phyloP scores from a whole-genome alignment of 1,140 invertebrate species.

The Eumaeus atala region DNA sequence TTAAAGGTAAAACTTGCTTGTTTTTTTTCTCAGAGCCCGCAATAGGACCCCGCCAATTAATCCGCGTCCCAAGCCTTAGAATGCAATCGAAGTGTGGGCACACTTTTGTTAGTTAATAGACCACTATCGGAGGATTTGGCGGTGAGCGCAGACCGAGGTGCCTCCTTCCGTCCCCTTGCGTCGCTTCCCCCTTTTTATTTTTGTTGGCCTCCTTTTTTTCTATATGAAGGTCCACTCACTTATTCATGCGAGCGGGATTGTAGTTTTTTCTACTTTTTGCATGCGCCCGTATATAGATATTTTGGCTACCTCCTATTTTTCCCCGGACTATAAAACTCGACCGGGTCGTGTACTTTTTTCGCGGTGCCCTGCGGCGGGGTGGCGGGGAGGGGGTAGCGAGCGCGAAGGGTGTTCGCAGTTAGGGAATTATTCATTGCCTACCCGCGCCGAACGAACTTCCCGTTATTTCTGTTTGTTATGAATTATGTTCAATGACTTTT shows the following conservation, averaged over 20 bases:
- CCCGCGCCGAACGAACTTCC: slow-evolving; percentile 65
- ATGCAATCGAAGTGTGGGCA: slow-evolving; percentile 24
- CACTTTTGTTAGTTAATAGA: slow-evolving; percentile 30
- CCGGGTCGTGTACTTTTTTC: slow-evolving; percentile 66
- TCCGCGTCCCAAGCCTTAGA: slow-evolving; percentile 18
- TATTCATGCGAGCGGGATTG: slow-evolving; percentile 71
- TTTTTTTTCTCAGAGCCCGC: slow-evolving; percentile 1
- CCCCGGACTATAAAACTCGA: slow-evolving; percentile 68
- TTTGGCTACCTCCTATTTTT: slow-evolving; percentile 71
- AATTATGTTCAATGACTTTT: slow-evolving; percentile 72
- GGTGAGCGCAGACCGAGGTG: slow-evolving; percentile 28
- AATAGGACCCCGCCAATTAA: slow-evolving; percentile 11
- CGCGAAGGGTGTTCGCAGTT: slow-evolving; percentile 63
- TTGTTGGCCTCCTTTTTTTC: slow-evolving; percentile 63
- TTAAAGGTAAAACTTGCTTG: background rate
- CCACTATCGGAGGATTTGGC: slow-evolving; percentile 30
- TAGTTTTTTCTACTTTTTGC: slow-evolving; percentile 68
- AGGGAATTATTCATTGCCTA: slow-evolving; percentile 73
- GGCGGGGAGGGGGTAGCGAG: slow-evolving; percentile 37
- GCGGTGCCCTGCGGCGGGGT: slow-evolving; percentile 37
- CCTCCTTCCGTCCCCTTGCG: slow-evolving; percentile 37
- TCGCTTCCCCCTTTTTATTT: slow-evolving; percentile 52
- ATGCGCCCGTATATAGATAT: slow-evolving; percentile 67
- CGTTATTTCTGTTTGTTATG: slow-evolving; percentile 73
- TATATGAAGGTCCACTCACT: slow-evolving; percentile 70